Conservation (phyloP, 1,140 invertebrate species). For the Prorops nasuta region DNA sequence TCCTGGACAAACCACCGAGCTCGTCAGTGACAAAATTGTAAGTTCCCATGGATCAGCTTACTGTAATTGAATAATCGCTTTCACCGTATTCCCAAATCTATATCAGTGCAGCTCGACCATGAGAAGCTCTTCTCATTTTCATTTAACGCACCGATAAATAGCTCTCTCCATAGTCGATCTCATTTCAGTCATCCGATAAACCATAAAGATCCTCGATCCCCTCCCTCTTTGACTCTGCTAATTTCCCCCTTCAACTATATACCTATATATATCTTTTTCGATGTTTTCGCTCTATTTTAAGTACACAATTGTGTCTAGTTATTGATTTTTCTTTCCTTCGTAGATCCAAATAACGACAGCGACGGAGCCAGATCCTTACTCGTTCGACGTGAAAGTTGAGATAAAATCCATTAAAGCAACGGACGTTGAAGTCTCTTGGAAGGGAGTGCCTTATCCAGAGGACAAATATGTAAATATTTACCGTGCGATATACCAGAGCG, state of each 20-base stretch:
- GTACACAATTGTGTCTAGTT: background rate
- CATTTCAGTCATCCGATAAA: too few species aligned
- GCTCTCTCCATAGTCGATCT: too few species aligned
- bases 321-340: background rate
- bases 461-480: constrained; percentile 91
- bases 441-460: constrained; percentile 79
- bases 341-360: constrained; percentile 47
- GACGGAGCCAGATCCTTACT: constrained; percentile 68
- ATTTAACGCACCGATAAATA: too few species aligned
- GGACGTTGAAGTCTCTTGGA: constrained; percentile 76
- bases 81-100: too few species aligned
- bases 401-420: constrained; percentile 72
- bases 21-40: constrained; percentile 68
- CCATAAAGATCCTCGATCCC: too few species aligned
- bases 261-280: too few species aligned
- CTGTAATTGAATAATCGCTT: too few species aligned
- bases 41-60: too few species aligned
- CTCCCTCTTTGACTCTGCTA: too few species aligned
- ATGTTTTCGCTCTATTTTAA: background rate
- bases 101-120: too few species aligned
- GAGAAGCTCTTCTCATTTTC: too few species aligned
- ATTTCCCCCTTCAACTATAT: too few species aligned
- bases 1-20: constrained; percentile 69
- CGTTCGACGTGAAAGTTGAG: constrained; percentile 75
- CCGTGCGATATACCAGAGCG: constrained; percentile 78